Conservation (phyloP, 2,888 invertebrate genomes). For the Drosophila testacea region DNA sequence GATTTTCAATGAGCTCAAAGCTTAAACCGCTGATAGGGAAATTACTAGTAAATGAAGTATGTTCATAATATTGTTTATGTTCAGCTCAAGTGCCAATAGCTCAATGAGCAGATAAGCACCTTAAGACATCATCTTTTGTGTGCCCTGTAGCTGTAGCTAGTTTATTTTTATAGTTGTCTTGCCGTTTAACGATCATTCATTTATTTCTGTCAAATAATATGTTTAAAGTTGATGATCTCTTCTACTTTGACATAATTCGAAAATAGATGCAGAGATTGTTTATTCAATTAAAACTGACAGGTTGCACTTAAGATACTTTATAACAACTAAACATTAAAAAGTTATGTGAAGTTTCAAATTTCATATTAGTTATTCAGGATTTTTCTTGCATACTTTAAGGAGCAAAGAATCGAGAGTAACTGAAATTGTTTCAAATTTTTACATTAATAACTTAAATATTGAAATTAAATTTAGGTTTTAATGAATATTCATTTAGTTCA, state of each 20-base stretch:
- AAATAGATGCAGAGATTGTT: constrained; percentile 1
- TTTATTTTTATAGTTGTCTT: constrained; percentile 16
- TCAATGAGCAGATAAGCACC: constrained; percentile 21
- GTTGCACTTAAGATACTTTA: neutral
- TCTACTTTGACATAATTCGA: constrained; percentile 5
- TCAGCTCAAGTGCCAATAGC: constrained; percentile 29
- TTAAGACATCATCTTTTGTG: constrained; percentile 11
- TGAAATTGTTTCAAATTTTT: neutral
- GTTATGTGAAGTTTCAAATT: too few relatives aligned
- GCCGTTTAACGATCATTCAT: constrained; percentile 5
- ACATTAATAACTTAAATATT: too few relatives aligned
- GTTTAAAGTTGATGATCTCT: constrained; percentile 1
- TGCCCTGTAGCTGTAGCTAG: constrained; percentile 1
- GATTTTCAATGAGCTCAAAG: constrained; percentile 69
- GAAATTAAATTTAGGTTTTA: too few relatives aligned
- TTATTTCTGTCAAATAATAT: neutral
- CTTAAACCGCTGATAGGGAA: constrained; percentile 53
- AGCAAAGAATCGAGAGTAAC: neutral
- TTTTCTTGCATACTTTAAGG: constrained; percentile 4
- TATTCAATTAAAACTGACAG: neutral
- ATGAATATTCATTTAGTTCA: too few relatives aligned
- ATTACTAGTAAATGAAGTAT: constrained; percentile 21
- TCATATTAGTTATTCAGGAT: neutral
- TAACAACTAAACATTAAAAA: too few relatives aligned
- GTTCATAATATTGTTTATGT: constrained; percentile 4